Conservation (phyloP, 2,888 invertebrate genomes). For the Trypoxylon attenuatum region DNA sequence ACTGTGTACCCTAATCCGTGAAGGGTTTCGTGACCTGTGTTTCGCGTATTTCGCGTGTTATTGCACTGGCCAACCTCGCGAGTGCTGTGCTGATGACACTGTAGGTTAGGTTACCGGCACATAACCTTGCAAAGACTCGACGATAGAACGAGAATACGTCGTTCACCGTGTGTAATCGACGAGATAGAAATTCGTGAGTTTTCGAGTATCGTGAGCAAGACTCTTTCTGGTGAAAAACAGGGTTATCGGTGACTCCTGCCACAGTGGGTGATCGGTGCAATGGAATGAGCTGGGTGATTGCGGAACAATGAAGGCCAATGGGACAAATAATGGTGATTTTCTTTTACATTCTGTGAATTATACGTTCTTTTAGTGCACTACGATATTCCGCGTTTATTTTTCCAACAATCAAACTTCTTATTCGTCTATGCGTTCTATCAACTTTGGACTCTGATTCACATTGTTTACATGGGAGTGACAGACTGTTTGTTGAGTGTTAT, state of each 20-base stretch:
- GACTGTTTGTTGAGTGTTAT: too few relatives aligned
- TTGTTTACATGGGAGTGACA: slow-evolving; percentile 31
- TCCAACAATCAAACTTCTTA: too few relatives aligned
- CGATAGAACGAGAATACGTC: not conserved
- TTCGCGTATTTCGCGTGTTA: slow-evolving; percentile 19
- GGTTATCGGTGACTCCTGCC: slow-evolving; percentile 31
- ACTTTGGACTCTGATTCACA: not conserved
- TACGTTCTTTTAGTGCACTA: too few relatives aligned
- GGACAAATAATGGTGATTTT: slow-evolving; percentile 73
- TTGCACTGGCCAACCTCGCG: slow-evolving; percentile 35
- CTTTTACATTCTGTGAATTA: slow-evolving; percentile 7
- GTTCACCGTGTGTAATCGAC: too few relatives aligned
- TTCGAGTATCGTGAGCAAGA: not conserved
- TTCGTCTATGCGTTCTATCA: too few relatives aligned
- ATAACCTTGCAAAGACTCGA: slow-evolving; percentile 61
- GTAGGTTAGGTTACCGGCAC: slow-evolving; percentile 73
- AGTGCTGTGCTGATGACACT: slow-evolving; percentile 49
- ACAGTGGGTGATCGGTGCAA: slow-evolving; percentile 55
- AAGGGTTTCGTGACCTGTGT: slow-evolving; percentile 22
- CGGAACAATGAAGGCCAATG: slow-evolving; percentile 73
- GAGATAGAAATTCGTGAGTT: not conserved
- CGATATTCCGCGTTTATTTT: too few relatives aligned
- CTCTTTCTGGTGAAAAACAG: not conserved
- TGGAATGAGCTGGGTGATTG: slow-evolving; percentile 67
- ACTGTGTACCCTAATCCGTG: slow-evolving; percentile 28